phyloP scores from a whole-genome alignment of 2,888 invertebrate genomes.

The Acholoe squamosa region DNA sequence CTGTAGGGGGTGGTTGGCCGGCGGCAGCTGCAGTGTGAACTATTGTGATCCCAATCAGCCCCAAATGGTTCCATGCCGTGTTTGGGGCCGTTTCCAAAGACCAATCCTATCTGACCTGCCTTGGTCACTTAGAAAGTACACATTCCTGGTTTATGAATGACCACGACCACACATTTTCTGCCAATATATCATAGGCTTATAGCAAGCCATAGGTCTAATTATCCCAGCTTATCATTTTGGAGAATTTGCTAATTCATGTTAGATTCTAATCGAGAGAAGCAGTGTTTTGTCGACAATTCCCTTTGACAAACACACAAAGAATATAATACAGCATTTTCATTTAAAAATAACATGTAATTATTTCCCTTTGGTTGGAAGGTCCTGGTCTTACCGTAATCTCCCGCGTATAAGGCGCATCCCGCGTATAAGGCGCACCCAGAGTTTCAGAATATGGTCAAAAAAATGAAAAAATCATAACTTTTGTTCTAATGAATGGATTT shows the following conservation, averaged over 20 bases:
- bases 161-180: background rate
- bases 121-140: background rate
- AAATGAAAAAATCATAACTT: no score
- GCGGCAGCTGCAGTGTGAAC: conserved; percentile 6
- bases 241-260: background rate
- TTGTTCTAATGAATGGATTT: no score
- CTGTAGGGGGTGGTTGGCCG: background rate
- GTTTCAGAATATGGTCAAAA: no score
- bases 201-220: background rate
- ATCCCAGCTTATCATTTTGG: background rate
- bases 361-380: no score
- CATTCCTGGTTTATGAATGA: conserved; percentile 3
- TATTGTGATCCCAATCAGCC: conserved; percentile 10
- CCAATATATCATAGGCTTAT: background rate
- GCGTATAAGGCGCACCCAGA: no score
- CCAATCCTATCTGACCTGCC: background rate
- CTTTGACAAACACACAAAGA: no score
- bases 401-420: no score
- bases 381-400: no score
- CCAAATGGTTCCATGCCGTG: background rate
- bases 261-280: background rate
- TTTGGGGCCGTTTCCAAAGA: background rate
- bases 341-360: no score
- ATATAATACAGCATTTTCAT: no score
- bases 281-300: no score